Evolutionary conservation across 2,797 vertebrate species (phyloP), one percentile per base, ranked within the genome.

Genomic region (Pangasius djambal): DNA sequence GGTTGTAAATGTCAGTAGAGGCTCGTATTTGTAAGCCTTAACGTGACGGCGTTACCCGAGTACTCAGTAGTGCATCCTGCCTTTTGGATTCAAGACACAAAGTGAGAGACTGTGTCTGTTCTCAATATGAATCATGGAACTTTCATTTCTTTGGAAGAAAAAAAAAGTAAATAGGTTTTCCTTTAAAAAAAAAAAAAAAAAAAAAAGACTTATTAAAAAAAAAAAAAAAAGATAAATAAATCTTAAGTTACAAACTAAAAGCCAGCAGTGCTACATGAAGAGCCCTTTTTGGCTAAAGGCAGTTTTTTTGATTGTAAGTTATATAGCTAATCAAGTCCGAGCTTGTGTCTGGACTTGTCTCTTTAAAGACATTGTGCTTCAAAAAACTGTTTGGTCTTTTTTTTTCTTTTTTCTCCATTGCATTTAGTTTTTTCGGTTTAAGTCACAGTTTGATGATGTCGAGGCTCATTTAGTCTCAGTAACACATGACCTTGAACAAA

Each of bases 81-180:
- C 81, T 63, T n/a, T 15, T 40, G 57, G 28, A 79, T 50, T 31
- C 4, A 2, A 61, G 55, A 55, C 83, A 37, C 40, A 40, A 65
- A 74, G 25, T 18, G 52, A 74, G 65, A 86, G 37, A 18, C n/a
- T 85, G n/a, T 81, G 20, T 88, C 37, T 55, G 12, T 34, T 7
- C 37, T 34, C 25, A 6, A 40, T 52, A 59, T 63, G 63, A 52
- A 77, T 90, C 52, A 52, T 59, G 28, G 75, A 65, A 70, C 22
- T 77, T 63, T 6, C 20, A 31, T 70, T 92, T 94, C 88, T 91
- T 86, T 75, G 91, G 91, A 91, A 90, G 88, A 91, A 89, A 88
- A 83, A 90, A 6, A 1, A 44, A 63, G 37, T 83, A 7, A 67
- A 50, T 50, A 31, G 55, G 13, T 48, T 84, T 92, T 93, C 88